phyloP scores from a whole-genome alignment of 2,797 vertebrate genomes.

The Gobionotothen gibberifrons region DNA sequence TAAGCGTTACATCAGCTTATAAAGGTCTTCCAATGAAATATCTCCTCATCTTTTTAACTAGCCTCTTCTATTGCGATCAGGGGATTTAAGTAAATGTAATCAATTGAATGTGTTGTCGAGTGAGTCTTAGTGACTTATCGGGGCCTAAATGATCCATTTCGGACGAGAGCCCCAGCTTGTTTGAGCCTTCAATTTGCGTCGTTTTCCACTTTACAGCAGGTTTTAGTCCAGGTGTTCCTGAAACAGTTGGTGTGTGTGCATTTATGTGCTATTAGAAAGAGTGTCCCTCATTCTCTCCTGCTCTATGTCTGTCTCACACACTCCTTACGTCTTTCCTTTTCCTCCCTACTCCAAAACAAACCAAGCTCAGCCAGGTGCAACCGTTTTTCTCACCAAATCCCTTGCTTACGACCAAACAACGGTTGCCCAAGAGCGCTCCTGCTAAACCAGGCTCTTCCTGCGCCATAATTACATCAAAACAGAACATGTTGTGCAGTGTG shows the following conservation, averaged over 20 bases:
- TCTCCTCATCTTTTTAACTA: conserved; percentile 60
- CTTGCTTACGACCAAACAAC: conserved; percentile 71
- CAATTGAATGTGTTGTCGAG: conserved; percentile 63
- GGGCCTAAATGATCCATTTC: conserved; percentile 58
- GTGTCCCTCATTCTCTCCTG: conserved; percentile 16
- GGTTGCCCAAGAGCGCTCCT: conserved; percentile 70
- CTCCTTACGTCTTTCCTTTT: conserved; percentile 29
- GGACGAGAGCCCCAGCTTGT: conserved; percentile 54
- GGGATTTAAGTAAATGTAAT: conserved; percentile 59
- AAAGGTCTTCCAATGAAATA: conserved; percentile 50
- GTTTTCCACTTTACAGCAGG: conserved; percentile 69
- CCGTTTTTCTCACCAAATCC: conserved; percentile 72
- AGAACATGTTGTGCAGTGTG: conserved; percentile 78
- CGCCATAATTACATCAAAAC: conserved; percentile 82
- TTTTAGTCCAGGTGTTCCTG: conserved; percentile 76
- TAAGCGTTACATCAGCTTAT: conserved; percentile 28
- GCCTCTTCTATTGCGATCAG: conserved; percentile 39
- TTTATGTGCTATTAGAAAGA: conserved; percentile 6
- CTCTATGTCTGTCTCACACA: conserved; percentile 11
- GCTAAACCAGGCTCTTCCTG: conserved; percentile 76
- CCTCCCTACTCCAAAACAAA: conserved; percentile 43
- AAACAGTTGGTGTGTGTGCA: conserved; percentile 22
- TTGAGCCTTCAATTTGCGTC: conserved; percentile 55
- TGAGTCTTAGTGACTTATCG: conserved; percentile 37
- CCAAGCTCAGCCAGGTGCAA: conserved; percentile 75